Evolutionary conservation across 1,140 invertebrate genomes (phyloP).

Genomic region (Listronotus bonariensis): DNA sequence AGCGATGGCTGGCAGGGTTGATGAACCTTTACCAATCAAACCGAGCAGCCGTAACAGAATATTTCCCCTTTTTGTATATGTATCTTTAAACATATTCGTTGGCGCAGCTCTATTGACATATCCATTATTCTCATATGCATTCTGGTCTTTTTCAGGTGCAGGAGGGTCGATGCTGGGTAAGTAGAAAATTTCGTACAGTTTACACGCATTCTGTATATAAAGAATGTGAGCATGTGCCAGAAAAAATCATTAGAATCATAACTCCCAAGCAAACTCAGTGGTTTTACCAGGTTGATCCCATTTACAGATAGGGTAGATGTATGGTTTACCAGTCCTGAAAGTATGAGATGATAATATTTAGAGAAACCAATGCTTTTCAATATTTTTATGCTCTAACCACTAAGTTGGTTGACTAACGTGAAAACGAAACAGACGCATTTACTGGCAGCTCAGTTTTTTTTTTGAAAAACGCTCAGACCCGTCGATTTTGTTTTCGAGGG

Average conservation of each 20-base stretch:
- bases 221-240: conserved; percentile 57
- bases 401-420: no score
- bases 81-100: conserved; percentile 37
- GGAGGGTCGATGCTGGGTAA: conserved; percentile 1
- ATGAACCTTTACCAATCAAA: no score
- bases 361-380: no score
- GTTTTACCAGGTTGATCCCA: conserved; percentile 63
- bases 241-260: conserved; percentile 58
- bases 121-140: conserved; percentile 1
- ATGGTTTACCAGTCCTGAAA: conserved; percentile 64
- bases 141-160: conserved; percentile 10
- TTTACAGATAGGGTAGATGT: conserved; percentile 71
- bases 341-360: conserved; percentile 18
- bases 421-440: no score
- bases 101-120: conserved; percentile 41
- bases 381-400: no score
- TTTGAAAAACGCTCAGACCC: no score
- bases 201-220: conserved; percentile 39
- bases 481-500: no score
- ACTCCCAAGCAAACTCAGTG: conserved; percentile 59
- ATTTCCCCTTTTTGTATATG: not conserved
- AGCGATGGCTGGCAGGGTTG: no score
- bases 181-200: conserved; percentile 5
- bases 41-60: no score
- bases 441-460: no score